Percentiles rank a stretch among this genome's conserved stretches.
Conservation (phyloP, 1,140 invertebrate genomes). For the Drosophila malerkotliana region DNA sequence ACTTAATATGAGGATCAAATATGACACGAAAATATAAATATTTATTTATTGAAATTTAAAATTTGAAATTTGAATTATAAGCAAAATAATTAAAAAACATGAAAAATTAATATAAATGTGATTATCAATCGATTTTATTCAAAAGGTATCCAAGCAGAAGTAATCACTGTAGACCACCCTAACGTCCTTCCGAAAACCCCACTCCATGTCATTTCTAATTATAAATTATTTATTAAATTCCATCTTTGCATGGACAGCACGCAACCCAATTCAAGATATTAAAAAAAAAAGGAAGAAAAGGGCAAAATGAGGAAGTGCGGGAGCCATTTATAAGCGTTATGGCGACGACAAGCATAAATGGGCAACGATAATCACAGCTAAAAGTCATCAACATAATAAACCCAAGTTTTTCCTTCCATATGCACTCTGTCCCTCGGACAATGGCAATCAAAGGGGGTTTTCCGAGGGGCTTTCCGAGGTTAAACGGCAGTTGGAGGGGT, state of each 20-base stretch:
- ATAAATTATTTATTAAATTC: conserved; percentile 16
- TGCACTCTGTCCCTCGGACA: conserved; percentile 54
- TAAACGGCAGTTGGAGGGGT: background rate
- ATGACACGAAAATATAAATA: background rate
- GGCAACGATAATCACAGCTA: conserved; percentile 76
- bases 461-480: background rate
- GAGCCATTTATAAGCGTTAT: conserved; percentile 46
- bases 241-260: conserved; percentile 26
- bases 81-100: background rate
- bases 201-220: conserved; percentile 15
- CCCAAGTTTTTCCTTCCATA: conserved; percentile 68
- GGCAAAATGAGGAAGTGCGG: conserved; percentile 16
- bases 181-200: too few species aligned
- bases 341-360: conserved; percentile 66
- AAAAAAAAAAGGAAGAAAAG: conserved; percentile 10
- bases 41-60: background rate
- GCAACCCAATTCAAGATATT: conserved; percentile 23
- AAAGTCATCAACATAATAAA: conserved; percentile 82
- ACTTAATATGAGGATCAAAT: background rate
- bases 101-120: background rate
- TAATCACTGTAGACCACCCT: background rate
- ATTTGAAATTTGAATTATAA: background rate
- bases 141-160: too few species aligned
- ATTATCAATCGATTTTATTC: too few species aligned
- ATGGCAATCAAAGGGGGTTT: conserved; percentile 31